phyloP scores from a whole-genome alignment of 2,113 vertebrate genomes.

The Serinus canaria region DNA sequence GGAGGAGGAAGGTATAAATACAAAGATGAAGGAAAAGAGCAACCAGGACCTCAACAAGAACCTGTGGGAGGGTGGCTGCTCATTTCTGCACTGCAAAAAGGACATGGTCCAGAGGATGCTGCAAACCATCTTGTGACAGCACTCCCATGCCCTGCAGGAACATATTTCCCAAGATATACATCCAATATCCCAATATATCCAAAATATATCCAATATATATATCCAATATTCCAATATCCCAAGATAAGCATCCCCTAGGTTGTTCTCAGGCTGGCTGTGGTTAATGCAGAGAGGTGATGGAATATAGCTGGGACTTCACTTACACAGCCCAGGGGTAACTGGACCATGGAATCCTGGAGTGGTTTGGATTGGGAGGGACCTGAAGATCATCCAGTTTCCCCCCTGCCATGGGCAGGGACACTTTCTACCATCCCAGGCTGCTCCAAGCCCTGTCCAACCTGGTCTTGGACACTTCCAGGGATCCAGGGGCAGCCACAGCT shows the following conservation, averaged over 20 bases:
- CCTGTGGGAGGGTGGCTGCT: background rate
- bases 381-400: accelerated
- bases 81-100: background rate
- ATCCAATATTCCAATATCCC: no score
- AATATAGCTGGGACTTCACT: background rate
- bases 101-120: accelerated
- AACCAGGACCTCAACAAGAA: background rate
- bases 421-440: accelerated
- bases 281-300: background rate
- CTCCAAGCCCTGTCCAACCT: accelerated
- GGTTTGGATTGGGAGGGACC: background rate
- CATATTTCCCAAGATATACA: accelerated
- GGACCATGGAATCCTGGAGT: background rate
- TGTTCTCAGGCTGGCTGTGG: background rate
- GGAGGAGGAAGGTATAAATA: background rate
- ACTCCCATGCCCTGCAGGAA: background rate
- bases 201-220: no score
- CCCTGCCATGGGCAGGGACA: background rate
- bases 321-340: background rate
- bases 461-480: background rate
- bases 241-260: background rate
- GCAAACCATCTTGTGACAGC: background rate
- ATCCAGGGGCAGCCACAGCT: background rate
- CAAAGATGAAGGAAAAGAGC: background rate
- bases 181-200: no score